Percentiles rank a stretch among this genome's conserved stretches.
These are phyloP conservation scores for Crypturellus undulatus DNA, from an alignment of 2,113 vertebrate species.

Conservation along the genomic window DNA sequence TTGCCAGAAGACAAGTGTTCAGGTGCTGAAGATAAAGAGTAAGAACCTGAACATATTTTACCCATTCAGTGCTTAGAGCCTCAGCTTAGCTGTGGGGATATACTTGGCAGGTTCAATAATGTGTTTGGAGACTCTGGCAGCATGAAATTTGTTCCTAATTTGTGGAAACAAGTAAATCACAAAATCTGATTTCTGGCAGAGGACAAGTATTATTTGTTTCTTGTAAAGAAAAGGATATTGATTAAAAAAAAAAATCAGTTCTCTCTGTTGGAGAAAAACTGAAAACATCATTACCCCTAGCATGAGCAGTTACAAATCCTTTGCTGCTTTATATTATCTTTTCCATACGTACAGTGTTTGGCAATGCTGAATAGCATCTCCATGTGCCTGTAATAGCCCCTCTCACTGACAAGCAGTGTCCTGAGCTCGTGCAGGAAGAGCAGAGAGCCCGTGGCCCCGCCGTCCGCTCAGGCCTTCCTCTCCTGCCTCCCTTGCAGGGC, in stretches of 20 bases:
- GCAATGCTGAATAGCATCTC: background rate
- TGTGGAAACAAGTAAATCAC: background rate
- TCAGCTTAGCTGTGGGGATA: accelerated
- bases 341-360: accelerated
- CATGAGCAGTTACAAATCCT: background rate
- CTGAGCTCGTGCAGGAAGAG: accelerated
- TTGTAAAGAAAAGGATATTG: background rate
- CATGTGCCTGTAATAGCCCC: accelerated
- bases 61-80: background rate
- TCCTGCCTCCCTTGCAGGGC: background rate
- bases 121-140: background rate
- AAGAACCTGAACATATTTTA: background rate
- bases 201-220: background rate
- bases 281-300: background rate
- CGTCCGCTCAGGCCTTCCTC: background rate
- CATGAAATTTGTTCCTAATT: background rate
- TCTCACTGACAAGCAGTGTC: background rate
- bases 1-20: background rate
- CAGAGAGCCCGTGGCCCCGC: background rate
- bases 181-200: background rate
- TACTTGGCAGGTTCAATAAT: background rate
- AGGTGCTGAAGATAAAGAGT: background rate
- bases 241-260: background rate
- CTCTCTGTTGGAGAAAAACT: background rate
- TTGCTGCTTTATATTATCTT: background rate